These are phyloP conservation scores for Acanthurus lineatus DNA, from an alignment of 2,797 vertebrate species.

Conservation along the genomic window DNA sequence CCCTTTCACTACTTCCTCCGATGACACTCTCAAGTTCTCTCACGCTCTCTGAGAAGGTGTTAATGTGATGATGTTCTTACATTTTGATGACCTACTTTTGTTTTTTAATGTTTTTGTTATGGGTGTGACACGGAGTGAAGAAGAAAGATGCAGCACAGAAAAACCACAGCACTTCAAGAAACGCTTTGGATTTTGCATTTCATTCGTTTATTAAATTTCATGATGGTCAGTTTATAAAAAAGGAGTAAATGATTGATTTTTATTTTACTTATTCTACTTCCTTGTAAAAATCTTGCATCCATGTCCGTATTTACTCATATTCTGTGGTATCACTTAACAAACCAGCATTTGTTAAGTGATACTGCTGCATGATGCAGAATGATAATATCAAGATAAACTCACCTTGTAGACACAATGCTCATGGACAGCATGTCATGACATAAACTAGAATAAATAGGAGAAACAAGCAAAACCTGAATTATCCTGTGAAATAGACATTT, in stretches of 20 bases:
- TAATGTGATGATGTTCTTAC: conserved; percentile 1
- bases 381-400: too few relatives aligned
- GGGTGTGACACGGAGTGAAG: neutral
- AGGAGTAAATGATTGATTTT: too few relatives aligned
- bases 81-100: conserved; percentile 1
- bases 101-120: neutral
- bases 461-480: neutral
- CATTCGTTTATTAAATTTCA: too few relatives aligned
- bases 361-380: too few relatives aligned
- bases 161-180: neutral
- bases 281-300: neutral
- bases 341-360: too few relatives aligned
- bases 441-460: neutral
- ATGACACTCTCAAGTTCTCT: conserved; percentile 6
- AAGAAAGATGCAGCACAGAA: neutral
- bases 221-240: neutral
- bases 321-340: neutral
- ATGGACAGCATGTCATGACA: neutral
- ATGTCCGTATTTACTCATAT: neutral
- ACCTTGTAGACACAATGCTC: too few relatives aligned
- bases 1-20: neutral
- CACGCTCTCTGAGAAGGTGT: neutral
- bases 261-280: too few relatives aligned
- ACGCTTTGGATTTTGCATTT: neutral
- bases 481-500: neutral